Conservation (phyloP, 2,113 vertebrate species). For the Dicerorhinus sumatrensis region DNA sequence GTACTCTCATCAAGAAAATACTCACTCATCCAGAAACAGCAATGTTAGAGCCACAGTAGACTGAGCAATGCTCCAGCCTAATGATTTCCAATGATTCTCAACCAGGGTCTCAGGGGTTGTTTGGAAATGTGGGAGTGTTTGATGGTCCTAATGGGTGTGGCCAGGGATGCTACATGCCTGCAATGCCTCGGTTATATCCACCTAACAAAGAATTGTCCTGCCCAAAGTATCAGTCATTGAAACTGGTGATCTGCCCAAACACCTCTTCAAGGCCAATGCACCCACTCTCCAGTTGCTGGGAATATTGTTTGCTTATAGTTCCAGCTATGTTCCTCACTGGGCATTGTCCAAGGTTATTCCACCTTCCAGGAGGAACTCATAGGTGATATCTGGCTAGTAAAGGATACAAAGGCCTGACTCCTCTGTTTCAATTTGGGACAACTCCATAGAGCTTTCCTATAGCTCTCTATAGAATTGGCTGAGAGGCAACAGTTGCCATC, state of each 20-base stretch:
- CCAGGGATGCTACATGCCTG: not conserved
- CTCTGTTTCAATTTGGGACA: not conserved
- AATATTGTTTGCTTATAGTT: not conserved
- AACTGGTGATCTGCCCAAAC: not conserved
- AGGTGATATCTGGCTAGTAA: not conserved
- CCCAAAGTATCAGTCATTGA: not conserved
- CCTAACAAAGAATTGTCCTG: not conserved
- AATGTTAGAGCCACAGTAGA: not conserved
- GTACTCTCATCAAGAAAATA: conserved; percentile 10
- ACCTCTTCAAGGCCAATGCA: not conserved
- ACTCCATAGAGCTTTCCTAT: not conserved
- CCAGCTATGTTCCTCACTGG: not conserved
- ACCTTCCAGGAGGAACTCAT: not conserved
- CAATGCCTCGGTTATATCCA: not conserved
- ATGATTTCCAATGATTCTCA: not conserved
- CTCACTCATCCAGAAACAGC: conserved; percentile 1
- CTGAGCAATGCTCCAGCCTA: not conserved
- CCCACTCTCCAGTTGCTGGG: not conserved
- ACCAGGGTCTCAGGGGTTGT: not conserved
- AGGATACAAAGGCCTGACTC: not conserved
- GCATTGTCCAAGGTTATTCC: not conserved
- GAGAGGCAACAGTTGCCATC: not conserved
- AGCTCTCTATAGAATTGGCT: not conserved
- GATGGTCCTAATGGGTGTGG: not conserved
- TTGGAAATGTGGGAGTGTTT: not conserved